Evolutionary conservation across 2,113 vertebrate genomes (phyloP), one percentile per base, ranked within the genome.

Genomic region (Epinephelus fuscoguttatus): DNA sequence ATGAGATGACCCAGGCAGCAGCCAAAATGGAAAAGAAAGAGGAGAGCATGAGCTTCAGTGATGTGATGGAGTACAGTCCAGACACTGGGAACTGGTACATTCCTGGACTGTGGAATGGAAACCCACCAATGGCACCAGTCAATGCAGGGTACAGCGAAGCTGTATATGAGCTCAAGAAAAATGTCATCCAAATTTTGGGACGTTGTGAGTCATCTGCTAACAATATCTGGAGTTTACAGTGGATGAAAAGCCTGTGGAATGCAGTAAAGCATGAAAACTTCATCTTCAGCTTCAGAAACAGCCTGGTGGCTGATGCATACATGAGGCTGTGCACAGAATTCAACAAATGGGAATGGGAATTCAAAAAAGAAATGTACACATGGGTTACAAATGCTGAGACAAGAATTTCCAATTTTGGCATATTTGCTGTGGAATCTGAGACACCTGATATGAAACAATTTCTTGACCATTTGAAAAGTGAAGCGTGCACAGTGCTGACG

Each of bases 11-110:
- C 15, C 87, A 88, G 59, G 91, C 93, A 4, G 90, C 92, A 15
- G 90, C 93, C 12, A 95, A 88, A 10, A 92, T 94, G 94, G 96
- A 96, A 74, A 94, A 90, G 9, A 96, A 91, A 75, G 92, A 92
- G 2, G 64, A 80, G 0, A 85, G 91, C 55, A 90, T 63, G 70
- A 89, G 13, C 52, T 95, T 95, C 75, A 92, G 86, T 42, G 94
- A 95, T 89, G 92, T 94, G 55, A 93, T 95, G 85, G 89, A 94
- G 25, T 94, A 94, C 78, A 75, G 80, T 78, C 71, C 89, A 73
- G 85, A 93, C 11, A 93, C 85, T 40, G 89, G 90, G 6, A 94
- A 92, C 82, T 91, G 89, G 69, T 93, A 95, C 85, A 91, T 95
- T 52, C 91, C 92, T 73, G 91, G 94, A 55, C 91, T 95, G 7